Conservation (phyloP, 1,140 invertebrate genomes). For the Camponotus floridanus region DNA sequence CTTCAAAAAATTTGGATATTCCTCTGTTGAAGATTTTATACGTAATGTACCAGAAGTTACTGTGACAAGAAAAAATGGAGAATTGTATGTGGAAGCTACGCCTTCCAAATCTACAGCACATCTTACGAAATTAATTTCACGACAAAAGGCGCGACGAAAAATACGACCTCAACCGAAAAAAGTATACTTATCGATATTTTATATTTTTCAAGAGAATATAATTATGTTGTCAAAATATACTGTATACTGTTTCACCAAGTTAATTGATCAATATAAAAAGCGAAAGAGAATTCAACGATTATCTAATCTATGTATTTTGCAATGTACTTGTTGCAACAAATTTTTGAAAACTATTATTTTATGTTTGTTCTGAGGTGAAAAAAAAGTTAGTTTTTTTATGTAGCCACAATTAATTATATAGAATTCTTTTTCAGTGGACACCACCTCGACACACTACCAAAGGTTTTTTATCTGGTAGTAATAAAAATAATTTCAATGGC, state of each 20-base stretch:
- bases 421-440: constrained; percentile 16
- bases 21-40: constrained; percentile 87
- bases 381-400: constrained; percentile 44
- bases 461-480: not conserved
- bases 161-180: constrained; percentile 17
- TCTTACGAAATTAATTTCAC: constrained; percentile 87
- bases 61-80: constrained; percentile 80
- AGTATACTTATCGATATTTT: constrained; percentile 11
- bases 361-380: constrained; percentile 44
- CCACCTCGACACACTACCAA: not conserved
- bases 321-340: constrained; percentile 75
- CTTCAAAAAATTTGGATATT: constrained; percentile 87
- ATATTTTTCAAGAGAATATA: not conserved
- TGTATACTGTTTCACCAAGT: not conserved
- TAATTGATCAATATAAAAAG: no score
- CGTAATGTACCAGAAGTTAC: constrained; percentile 86
- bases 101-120: constrained; percentile 87
- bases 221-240: not conserved
- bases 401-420: not conserved
- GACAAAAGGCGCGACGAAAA: constrained; percentile 85
- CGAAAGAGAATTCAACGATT: not conserved
- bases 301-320: not conserved
- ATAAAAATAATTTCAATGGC: not conserved
- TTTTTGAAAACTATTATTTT: constrained; percentile 5
- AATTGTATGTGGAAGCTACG: constrained; percentile 86